A percentile compares a stretch with the other conserved stretches of the same genome.
These are phyloP conservation scores for Gonioctena quinquepunctata DNA, from an alignment of 1,140 invertebrate species.

Conservation along the genomic window DNA sequence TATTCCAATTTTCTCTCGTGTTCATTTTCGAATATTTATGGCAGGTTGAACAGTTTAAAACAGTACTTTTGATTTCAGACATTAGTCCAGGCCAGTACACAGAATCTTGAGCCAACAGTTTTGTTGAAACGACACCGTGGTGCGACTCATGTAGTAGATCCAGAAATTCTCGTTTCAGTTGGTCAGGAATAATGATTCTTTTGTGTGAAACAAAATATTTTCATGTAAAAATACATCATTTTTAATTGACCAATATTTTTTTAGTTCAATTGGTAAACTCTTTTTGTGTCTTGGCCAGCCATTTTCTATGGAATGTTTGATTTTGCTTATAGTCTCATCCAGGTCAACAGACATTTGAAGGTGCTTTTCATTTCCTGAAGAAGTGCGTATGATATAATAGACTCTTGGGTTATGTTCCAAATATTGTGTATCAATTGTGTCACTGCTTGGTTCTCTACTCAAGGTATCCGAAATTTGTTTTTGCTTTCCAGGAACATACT, in stretches of 20 bases:
- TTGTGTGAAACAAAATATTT: no score
- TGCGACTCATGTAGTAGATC: constrained; percentile 7
- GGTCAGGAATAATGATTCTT: not conserved
- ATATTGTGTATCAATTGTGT: not conserved
- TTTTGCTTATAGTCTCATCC: no score
- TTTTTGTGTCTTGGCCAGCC: no score
- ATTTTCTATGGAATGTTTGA: no score
- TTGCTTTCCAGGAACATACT: constrained; percentile 9
- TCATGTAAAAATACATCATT: no score
- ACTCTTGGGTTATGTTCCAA: no score
- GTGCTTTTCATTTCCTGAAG: no score
- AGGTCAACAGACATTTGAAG: no score
- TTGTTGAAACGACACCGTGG: constrained; percentile 7
- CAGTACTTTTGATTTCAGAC: not conserved
- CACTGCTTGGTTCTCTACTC: not conserved
- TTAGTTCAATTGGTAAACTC: no score
- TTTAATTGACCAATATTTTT: no score
- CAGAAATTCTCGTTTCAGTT: not conserved
- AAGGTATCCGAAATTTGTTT: not conserved
- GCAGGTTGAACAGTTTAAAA: constrained; percentile 11
- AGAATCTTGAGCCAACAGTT: constrained; percentile 11
- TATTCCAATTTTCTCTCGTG: constrained; percentile 19
- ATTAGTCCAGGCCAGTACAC: constrained; percentile 11
- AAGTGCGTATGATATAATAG: no score
- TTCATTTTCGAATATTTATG: constrained; percentile 5